Percentiles rank a stretch among this genome's conserved stretches.
Conservation (phyloP, 2,888 invertebrate genomes). For the Tineola bisselliella region DNA sequence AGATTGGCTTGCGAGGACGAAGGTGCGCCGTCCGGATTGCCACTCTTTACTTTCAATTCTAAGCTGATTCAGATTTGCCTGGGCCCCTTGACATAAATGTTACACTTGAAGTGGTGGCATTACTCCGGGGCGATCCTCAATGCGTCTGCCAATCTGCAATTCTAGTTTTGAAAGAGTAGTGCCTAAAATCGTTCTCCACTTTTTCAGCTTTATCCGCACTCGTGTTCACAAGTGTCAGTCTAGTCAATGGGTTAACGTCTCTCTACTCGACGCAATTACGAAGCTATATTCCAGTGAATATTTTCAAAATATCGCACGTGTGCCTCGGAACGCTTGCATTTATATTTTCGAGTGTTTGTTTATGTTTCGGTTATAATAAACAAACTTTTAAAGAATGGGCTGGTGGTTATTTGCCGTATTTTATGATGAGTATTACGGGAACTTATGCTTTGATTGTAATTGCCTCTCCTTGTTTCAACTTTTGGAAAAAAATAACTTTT, state of each 20-base stretch:
- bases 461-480: constrained; percentile 16
- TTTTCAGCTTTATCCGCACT: constrained; percentile 24
- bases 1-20: too few species aligned
- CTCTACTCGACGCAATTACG: constrained; percentile 19
- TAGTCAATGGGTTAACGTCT: constrained; percentile 22
- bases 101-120: too few species aligned
- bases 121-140: too few species aligned
- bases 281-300: constrained; percentile 17
- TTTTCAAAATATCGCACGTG: constrained; percentile 21
- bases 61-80: too few species aligned
- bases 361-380: constrained; percentile 23
- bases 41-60: too few species aligned
- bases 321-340: constrained; percentile 21
- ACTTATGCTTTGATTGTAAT: constrained; percentile 20
- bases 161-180: too few species aligned
- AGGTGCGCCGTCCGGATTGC: too few species aligned
- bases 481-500: constrained; percentile 14
- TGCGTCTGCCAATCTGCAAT: too few species aligned
- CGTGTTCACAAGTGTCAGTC: constrained; percentile 21
- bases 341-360: constrained; percentile 20
- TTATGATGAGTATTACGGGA: constrained; percentile 21
- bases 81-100: too few species aligned
- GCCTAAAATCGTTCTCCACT: too few species aligned
- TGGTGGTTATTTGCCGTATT: constrained; percentile 20
- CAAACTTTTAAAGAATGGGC: constrained; percentile 23